Percentiles rank a stretch among this genome's conserved stretches.
phyloP scores from a whole-genome alignment of 1,140 invertebrate species.

The Drosophila nebulosa region DNA sequence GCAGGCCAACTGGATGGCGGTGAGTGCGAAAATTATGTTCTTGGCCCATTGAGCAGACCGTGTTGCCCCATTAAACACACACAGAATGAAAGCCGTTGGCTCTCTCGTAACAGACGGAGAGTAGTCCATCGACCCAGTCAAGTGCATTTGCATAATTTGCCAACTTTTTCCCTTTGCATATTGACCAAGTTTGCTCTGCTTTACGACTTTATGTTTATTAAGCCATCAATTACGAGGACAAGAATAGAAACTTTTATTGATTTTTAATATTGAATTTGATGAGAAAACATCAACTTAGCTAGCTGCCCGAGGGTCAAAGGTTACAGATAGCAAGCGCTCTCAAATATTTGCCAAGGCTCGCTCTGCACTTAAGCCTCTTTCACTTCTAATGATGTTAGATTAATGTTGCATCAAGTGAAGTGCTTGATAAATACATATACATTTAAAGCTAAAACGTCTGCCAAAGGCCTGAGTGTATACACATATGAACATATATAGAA shows the following conservation, averaged over 20 bases:
- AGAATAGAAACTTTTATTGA: slow-evolving; percentile 40
- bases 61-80: slow-evolving; percentile 63
- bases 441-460: slow-evolving; percentile 24
- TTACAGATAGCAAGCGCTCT: slow-evolving; percentile 11
- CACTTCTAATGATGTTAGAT: slow-evolving; percentile 35
- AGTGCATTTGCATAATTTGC: slow-evolving; percentile 76
- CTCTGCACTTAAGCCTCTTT: slow-evolving; percentile 16
- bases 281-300: background rate
- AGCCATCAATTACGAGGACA: slow-evolving; percentile 65
- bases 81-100: background rate
- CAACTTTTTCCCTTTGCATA: slow-evolving; percentile 62
- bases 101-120: no score
- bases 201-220: slow-evolving; percentile 60
- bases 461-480: background rate
- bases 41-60: slow-evolving; percentile 58
- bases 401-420: slow-evolving; percentile 46
- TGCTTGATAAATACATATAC: slow-evolving; percentile 60
- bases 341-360: slow-evolving; percentile 47
- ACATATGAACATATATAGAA: slow-evolving; percentile 28
- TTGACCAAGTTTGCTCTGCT: slow-evolving; percentile 56
- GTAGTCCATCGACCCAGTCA: slow-evolving; percentile 28
- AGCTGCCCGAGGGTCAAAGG: background rate
- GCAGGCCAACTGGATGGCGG: no score
- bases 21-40: slow-evolving; percentile 59
- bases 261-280: slow-evolving; percentile 23